These are phyloP conservation scores for Panzeria rudis DNA, from an alignment of 2,888 invertebrate genomes.

Conservation along the genomic window DNA sequence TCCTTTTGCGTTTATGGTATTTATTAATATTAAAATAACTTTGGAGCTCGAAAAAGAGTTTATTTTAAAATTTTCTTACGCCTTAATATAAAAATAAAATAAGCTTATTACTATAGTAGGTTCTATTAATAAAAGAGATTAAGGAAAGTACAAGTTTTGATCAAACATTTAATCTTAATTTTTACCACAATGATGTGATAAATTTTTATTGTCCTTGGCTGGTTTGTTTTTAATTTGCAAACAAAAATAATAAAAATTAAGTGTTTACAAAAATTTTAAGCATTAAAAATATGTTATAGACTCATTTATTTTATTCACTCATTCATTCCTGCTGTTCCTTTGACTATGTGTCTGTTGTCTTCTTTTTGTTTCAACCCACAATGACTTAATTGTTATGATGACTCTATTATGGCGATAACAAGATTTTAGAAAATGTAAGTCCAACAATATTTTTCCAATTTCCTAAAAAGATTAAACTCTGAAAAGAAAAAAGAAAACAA, in stretches of 20 bases:
- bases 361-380: constrained; percentile 73
- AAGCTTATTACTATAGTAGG: too few species aligned
- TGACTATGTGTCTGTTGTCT: not conserved
- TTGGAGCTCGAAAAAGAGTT: too few species aligned
- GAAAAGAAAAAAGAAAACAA: constrained; percentile 12
- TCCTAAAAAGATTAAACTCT: constrained; percentile 44
- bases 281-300: constrained; percentile 36
- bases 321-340: not conserved
- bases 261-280: constrained; percentile 41
- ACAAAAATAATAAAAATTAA: constrained; percentile 63
- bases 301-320: constrained; percentile 15
- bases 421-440: constrained; percentile 57
- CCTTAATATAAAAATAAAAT: too few species aligned
- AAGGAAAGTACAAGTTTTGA: constrained; percentile 18
- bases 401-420: constrained; percentile 82
- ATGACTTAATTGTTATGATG: constrained; percentile 81
- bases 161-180: constrained; percentile 14
- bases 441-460: constrained; percentile 59
- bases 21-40: too few species aligned
- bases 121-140: not conserved
- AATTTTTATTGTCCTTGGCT: constrained; percentile 55
- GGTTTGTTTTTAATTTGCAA: constrained; percentile 8
- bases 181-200: constrained; percentile 33
- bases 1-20: too few species aligned
- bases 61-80: too few species aligned